These are phyloP conservation scores for Hesperophylax magnus DNA, from an alignment of 1,140 invertebrate species.

Conservation along the genomic window DNA sequence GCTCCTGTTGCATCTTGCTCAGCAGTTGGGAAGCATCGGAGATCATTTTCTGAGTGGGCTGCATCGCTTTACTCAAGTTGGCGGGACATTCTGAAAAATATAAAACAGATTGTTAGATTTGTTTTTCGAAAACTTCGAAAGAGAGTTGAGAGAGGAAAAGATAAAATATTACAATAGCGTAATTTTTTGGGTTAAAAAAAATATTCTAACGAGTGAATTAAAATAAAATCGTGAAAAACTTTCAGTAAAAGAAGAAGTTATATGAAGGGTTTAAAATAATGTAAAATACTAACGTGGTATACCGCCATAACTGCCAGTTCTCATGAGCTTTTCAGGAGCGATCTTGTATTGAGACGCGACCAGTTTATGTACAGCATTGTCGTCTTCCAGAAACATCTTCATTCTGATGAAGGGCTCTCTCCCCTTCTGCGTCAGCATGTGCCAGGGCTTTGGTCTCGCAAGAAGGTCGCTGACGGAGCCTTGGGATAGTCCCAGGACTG, in stretches of 20 bases:
- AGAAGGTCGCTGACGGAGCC: constrained; percentile 96
- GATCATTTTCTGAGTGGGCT: constrained; percentile 82
- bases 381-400: constrained; percentile 98
- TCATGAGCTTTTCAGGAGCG: constrained; percentile 95
- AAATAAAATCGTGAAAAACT: not conserved
- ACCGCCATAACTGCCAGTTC: constrained; percentile 92
- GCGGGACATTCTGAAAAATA: constrained; percentile 76
- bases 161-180: not conserved
- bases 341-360: constrained; percentile 98
- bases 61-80: constrained; percentile 81
- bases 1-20: constrained; percentile 81
- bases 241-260: not conserved
- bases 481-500: constrained; percentile 95
- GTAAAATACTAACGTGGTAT: constrained; percentile 79
- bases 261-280: not conserved
- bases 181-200: not conserved
- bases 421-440: constrained; percentile 97
- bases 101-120: constrained; percentile 15
- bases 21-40: constrained; percentile 79
- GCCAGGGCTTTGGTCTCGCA: constrained; percentile 96
- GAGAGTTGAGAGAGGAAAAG: too few relatives aligned
- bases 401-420: constrained; percentile 97
- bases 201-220: not conserved
- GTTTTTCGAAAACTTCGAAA: not conserved
- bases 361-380: constrained; percentile 96